Evolutionary conservation across 2,797 vertebrate genomes (phyloP).

Genomic region (Galaxias olidus): DNA sequence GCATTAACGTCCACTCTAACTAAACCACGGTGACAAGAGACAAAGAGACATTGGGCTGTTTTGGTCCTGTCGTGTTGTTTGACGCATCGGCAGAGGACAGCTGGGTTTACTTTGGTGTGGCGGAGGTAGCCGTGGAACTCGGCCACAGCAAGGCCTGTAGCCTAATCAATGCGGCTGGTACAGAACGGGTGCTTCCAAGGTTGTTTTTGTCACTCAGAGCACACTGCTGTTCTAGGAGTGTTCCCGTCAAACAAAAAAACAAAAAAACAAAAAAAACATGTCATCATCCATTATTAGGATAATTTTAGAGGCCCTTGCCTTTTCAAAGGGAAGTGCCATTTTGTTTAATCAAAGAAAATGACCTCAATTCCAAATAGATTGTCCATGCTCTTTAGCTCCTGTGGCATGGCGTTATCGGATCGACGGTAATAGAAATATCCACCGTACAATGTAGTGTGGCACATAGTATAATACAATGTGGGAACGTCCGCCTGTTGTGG

Average conservation of each 20-base stretch:
- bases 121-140: no score
- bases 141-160: conserved; percentile 1
- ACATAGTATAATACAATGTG: conserved; percentile 25
- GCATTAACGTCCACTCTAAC: conserved; percentile 43
- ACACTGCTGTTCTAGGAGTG: not conserved
- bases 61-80: conserved; percentile 19
- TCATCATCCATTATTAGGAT: conserved; percentile 17
- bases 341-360: not conserved
- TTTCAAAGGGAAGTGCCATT: conserved; percentile 7
- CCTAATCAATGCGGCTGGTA: not conserved
- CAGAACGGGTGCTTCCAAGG: not conserved
- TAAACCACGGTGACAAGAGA: conserved; percentile 27
- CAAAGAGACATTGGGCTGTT: conserved; percentile 23
- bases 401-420: not conserved
- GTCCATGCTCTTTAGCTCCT: not conserved
- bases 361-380: conserved; percentile 2
- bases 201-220: conserved; percentile 1
- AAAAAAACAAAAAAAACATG: conserved; percentile 6
- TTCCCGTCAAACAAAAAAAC: conserved; percentile 4
- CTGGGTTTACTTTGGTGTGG: not conserved
- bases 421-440: conserved; percentile 24
- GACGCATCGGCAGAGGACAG: not conserved
- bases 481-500: conserved; percentile 18
- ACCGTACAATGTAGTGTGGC: conserved; percentile 12
- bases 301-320: not conserved